Base-by-base conservation (phyloP, 2,888 invertebrate genomes). In the Dilophus febrilis region DNA sequence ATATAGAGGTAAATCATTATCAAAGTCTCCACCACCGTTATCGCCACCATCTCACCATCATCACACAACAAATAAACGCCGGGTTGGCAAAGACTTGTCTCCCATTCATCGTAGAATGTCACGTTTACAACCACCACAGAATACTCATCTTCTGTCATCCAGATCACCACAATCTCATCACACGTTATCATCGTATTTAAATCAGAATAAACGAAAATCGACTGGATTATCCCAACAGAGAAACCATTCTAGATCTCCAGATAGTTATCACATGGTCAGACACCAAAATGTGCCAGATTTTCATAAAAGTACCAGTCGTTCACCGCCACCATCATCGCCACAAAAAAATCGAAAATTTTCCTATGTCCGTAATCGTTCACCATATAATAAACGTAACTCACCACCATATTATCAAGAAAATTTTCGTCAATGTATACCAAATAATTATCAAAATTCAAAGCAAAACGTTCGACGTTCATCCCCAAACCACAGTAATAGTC, bases 51-150 rank as follows among this genome's bases (percentile, higher is more conserved):
- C 10, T 34, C 34, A 18, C 34, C 34, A 11, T 17, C 11, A 3
- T 22, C 22, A n/a, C 33, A 27, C 22, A 36, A 14, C 4, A 6
- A 27, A 13, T 13, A 36, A 27, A 27, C 27, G n/a, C 13, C 17
- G 3, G 18, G 8, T 17, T 11, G 18, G 34, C 14, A 12, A 11
- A 16, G n/a, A 11, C n/a, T 11, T n/a, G n/a, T 19, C 38, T 11
- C 37, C 34, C 5, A n/a, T 33, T 19, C 22, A 37, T 26, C 40
- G 43, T 22, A 28, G 30, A 4, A 10, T 37, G 18, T 34, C 38
- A 11, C 22, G 37, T n/a, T n/a, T n/a, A n/a, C n/a, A n/a, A 19
- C 37, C 42, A 17, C 39, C 42, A 17, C 26, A 13, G 31, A 29
- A 29, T n/a, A 29, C 4, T 7, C 29, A 12, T n/a, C 5, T 4